phyloP scores from a whole-genome alignment of 2,888 invertebrate genomes.

The Punctoribates punctum region DNA sequence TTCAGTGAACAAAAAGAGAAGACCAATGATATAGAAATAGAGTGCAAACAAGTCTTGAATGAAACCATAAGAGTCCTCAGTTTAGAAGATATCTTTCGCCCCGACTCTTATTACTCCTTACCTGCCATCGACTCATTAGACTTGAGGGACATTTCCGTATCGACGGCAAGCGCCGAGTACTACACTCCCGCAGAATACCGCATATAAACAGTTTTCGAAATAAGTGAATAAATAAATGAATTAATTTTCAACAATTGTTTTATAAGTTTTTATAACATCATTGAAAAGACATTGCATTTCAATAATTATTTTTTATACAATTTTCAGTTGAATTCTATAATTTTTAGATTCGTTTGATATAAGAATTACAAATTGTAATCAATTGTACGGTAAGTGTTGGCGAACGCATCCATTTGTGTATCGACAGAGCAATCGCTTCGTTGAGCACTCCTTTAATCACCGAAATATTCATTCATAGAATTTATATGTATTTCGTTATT shows the following conservation, averaged over 20 bases:
- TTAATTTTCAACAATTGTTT: background rate
- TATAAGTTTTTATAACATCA: background rate
- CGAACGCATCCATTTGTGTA: background rate
- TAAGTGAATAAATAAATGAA: background rate
- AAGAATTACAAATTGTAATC: constrained; percentile 27
- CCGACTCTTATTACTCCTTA: too few relatives aligned
- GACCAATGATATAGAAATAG: too few relatives aligned
- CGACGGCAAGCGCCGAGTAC: too few relatives aligned
- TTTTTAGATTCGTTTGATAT: background rate
- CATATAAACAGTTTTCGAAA: too few relatives aligned
- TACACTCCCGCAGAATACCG: too few relatives aligned
- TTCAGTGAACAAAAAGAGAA: too few relatives aligned
- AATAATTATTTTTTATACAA: constrained; percentile 18
- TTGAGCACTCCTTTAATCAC: constrained; percentile 9
- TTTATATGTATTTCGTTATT: background rate
- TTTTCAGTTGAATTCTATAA: background rate
- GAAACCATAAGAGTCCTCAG: too few relatives aligned
- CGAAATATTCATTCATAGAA: background rate
- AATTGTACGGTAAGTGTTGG: constrained; percentile 11
- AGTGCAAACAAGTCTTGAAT: too few relatives aligned
- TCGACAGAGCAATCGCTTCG: background rate
- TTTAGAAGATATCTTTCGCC: too few relatives aligned
- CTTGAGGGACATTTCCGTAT: too few relatives aligned
- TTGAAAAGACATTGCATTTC: background rate
- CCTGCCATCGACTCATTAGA: too few relatives aligned